phyloP scores from a whole-genome alignment of 2,888 invertebrate species.

The Dasypogon diadema region DNA sequence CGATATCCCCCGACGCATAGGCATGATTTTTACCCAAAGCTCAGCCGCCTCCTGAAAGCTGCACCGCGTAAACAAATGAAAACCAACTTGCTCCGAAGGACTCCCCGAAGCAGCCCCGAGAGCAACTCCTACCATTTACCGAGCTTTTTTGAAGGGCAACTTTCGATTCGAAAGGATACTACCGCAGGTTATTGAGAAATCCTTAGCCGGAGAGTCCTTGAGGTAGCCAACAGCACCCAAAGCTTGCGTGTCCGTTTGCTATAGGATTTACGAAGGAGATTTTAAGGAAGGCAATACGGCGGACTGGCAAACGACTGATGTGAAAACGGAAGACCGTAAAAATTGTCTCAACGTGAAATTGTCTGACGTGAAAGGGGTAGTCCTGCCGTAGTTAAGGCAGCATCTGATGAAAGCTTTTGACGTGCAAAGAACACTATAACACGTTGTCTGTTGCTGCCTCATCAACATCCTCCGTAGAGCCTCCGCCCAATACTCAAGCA shows the following conservation, averaged over 20 bases:
- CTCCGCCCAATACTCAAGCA: slow-evolving; percentile 34
- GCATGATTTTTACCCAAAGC: slow-evolving; percentile 58
- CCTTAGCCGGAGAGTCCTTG: background rate
- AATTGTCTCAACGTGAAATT: background rate
- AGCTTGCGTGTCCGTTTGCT: slow-evolving; percentile 1
- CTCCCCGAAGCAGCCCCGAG: slow-evolving; percentile 24
- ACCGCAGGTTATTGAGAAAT: slow-evolving; percentile 27
- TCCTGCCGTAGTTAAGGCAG: background rate
- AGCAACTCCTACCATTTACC: slow-evolving; percentile 16
- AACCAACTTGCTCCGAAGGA: slow-evolving; percentile 37
- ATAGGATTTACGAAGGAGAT: background rate
- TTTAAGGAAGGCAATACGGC: background rate
- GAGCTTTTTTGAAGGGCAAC: slow-evolving; percentile 11
- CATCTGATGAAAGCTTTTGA: slow-evolving; percentile 1
- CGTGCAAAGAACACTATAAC: background rate
- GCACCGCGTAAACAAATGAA: slow-evolving; percentile 46
- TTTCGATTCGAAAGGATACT: background rate
- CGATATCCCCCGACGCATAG: slow-evolving; percentile 57
- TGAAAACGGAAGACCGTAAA: background rate
- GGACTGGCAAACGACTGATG: background rate
- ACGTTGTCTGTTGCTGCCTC: background rate
- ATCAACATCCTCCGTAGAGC: slow-evolving; percentile 22
- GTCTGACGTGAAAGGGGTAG: background rate
- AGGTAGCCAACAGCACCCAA: background rate
- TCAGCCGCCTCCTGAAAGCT: slow-evolving; percentile 52